These are phyloP conservation scores for Charina bottae DNA, from an alignment of 2,113 vertebrate species.

Conservation along the genomic window DNA sequence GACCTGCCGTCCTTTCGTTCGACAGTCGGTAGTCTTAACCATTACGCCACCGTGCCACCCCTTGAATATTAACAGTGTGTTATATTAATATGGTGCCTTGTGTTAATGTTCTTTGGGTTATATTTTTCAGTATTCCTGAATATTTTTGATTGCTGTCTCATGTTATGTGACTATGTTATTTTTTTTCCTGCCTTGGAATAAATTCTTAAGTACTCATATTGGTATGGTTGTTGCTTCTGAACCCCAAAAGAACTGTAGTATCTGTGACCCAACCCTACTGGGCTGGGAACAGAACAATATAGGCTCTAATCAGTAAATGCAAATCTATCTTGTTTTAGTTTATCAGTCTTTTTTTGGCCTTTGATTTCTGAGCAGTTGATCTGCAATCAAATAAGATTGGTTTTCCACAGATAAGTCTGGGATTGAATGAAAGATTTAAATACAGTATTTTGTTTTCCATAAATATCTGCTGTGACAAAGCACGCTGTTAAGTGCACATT, in stretches of 20 bases:
- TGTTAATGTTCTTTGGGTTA: neutral
- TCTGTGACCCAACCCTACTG: neutral
- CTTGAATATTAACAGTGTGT: neutral
- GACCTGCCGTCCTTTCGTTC: too few relatives aligned
- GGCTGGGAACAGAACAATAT: neutral
- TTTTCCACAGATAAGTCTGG: neutral
- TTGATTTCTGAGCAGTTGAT: neutral
- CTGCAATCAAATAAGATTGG: conserved; percentile 1
- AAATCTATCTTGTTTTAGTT: neutral
- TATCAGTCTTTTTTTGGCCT: neutral
- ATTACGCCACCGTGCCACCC: too few relatives aligned
- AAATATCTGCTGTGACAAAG: neutral
- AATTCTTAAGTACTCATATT: neutral
- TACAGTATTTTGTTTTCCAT: neutral
- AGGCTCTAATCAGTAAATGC: neutral
- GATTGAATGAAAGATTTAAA: conserved; percentile 9
- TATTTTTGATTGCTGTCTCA: neutral
- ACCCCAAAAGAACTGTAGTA: too few relatives aligned
- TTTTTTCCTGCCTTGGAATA: neutral
- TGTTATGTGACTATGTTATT: neutral
- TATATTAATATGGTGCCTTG: neutral
- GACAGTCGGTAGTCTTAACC: too few relatives aligned
- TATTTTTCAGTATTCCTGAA: neutral
- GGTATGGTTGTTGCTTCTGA: neutral
- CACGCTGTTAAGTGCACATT: neutral